These are phyloP conservation scores for Corythaeola cristata DNA, from an alignment of 2,113 vertebrate genomes.

Conservation along the genomic window DNA sequence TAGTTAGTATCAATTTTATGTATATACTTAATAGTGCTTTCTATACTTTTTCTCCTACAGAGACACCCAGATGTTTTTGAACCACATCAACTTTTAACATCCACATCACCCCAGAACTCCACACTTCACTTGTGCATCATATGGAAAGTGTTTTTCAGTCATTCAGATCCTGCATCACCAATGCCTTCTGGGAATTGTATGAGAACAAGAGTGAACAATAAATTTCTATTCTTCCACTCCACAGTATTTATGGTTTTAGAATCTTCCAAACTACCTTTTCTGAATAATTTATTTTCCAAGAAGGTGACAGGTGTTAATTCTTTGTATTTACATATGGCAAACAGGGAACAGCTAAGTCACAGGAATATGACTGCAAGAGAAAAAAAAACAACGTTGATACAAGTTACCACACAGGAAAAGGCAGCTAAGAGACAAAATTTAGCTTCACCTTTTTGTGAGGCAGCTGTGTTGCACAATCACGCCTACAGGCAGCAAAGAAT, in stretches of 20 bases:
- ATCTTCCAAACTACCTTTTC: background rate
- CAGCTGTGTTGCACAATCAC: background rate
- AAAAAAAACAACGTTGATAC: fast-evolving
- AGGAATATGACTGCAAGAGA: background rate
- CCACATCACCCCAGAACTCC: background rate
- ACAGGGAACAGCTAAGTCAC: background rate
- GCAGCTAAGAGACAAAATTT: background rate
- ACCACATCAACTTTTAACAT: background rate
- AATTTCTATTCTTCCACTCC: background rate
- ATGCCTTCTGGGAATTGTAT: background rate
- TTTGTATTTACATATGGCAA: background rate
- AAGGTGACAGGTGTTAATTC: background rate
- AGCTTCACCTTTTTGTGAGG: background rate
- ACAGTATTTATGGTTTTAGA: background rate
- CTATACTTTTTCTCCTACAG: background rate
- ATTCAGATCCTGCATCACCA: background rate
- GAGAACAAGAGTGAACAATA: background rate
- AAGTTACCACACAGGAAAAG: background rate
- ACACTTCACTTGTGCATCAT: fast-evolving
- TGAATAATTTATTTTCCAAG: background rate
- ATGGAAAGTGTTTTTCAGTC: background rate
- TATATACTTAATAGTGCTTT: background rate
- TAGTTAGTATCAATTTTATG: background rate
- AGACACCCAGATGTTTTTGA: background rate
- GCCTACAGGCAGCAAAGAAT: background rate